Percentiles rank a stretch among this genome's conserved stretches.
Conservation (phyloP, 1,140 invertebrate species). For the Dendroctonus ponderosae region DNA sequence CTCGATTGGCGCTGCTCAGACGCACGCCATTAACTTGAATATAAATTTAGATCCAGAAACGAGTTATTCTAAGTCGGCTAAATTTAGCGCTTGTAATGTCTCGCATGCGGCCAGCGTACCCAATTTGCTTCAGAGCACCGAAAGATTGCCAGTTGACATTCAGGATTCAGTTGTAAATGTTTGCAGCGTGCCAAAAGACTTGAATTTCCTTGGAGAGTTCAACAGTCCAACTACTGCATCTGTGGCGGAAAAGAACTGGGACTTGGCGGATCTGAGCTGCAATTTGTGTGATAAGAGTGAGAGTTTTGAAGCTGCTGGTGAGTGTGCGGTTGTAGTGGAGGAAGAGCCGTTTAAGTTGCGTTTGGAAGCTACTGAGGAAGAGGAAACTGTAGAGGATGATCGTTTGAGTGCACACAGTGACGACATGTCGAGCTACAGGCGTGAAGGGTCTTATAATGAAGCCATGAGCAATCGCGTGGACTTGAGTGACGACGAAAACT, state of each 20-base stretch:
- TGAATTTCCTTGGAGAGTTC: constrained; percentile 51
- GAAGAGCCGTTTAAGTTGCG: no score
- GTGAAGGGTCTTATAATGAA: constrained; percentile 48
- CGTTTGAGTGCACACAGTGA: constrained; percentile 4
- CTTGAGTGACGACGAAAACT: constrained; percentile 46
- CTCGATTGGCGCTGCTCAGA: constrained; percentile 3
- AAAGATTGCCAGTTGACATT: constrained; percentile 22
- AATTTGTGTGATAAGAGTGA: neutral
- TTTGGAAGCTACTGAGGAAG: neutral
- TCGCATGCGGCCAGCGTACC: constrained; percentile 49
- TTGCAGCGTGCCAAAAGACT: constrained; percentile 56
- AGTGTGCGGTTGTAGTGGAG: neutral
- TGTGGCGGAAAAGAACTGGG: constrained; percentile 53
- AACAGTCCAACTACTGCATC: constrained; percentile 39
- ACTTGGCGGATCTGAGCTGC: constrained; percentile 52
- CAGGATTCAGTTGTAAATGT: constrained; percentile 46
- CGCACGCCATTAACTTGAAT: constrained; percentile 11
- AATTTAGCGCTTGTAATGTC: constrained; percentile 44
- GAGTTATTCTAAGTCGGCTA: constrained; percentile 36
- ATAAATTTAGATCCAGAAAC: constrained; percentile 47
- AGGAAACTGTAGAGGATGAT: constrained; percentile 1
- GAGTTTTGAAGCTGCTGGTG: constrained; percentile 7
- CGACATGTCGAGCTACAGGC: constrained; percentile 38
- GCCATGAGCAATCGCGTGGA: constrained; percentile 48
- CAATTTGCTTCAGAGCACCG: constrained; percentile 43